phyloP scores from a whole-genome alignment of 2,113 vertebrate genomes.

The Orcinus orca region DNA sequence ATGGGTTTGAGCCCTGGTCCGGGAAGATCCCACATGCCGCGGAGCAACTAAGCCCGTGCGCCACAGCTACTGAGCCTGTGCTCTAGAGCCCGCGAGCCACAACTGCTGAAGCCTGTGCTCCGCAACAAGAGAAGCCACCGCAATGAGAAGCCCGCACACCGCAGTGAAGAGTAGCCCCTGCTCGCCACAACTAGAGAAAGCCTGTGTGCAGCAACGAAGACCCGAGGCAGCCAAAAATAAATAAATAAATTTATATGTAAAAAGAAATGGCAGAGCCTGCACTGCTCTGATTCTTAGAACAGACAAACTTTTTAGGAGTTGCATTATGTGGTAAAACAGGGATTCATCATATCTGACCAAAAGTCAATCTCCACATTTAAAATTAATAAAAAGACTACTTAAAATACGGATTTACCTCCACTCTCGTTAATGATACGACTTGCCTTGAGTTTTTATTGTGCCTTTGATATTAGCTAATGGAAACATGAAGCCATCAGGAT shows the following conservation, averaged over 20 bases:
- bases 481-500: neutral
- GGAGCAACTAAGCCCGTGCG: too few species aligned
- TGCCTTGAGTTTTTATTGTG: neutral
- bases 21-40: too few species aligned
- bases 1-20: too few species aligned
- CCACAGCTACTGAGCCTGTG: too few species aligned
- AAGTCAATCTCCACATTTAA: neutral
- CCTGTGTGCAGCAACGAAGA: too few species aligned
- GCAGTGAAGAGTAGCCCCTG: too few species aligned
- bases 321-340: neutral
- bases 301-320: neutral
- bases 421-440: neutral
- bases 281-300: neutral
- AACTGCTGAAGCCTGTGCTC: too few species aligned
- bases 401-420: neutral
- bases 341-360: neutral
- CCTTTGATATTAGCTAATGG: neutral
- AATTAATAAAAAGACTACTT: neutral
- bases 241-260: too few species aligned
- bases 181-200: too few species aligned
- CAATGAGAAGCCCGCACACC: accelerated
- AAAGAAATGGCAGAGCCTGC: neutral
- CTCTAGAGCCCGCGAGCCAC: too few species aligned
- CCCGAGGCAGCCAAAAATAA: too few species aligned
- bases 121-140: too few species aligned